Base-by-base conservation (phyloP, 2,113 vertebrate genomes). In the Bettongia penicillata region DNA sequence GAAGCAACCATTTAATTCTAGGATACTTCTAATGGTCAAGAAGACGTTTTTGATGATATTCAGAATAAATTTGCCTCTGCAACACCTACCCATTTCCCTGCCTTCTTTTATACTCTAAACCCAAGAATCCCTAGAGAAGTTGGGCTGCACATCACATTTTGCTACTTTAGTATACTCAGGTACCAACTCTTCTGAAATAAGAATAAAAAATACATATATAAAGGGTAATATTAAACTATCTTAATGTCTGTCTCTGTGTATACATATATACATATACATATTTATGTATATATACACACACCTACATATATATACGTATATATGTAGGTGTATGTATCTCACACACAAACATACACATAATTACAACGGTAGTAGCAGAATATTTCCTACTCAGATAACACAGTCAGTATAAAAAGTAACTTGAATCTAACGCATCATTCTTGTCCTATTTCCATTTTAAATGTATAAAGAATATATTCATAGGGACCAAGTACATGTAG, bases 391-490 rank as follows among this genome's bases (percentile, higher is more conserved):
- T 89, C 77, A 53, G 90, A 12, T 52, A 84, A 91, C 4, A 3
- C 3, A 3, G 23, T 51, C 11, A 28, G 57, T 51, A 92, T 37
- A 47, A 61, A 93, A 31, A 84, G 52, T n/a, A 89, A 89, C 89
- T 89, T 24, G 92, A 94, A 55, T 68, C 93, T 77, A 22, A 52
- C 8, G 0, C 11, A 49, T 25, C n/a, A 3, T 16, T 22, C 53
- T 51, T 51, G 22, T 95, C 48, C 49, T 93, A 77, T 90, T 37
- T 51, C 53, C 3, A 7, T 28, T 57, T 61, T 95, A 91, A 94
- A 95, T 93, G 94, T 95, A 84, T 94, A 97, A 93, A 93, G 49
- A 95, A 53, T 53, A 90, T 23, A 89, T 51, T 77, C 9, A 61
- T 22, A 11, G 31, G 53, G 91, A 89, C 55, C 48, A 37, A 53